A percentile compares a stretch with the other conserved stretches of the same genome.
These are phyloP conservation scores for Petrocephalus sullivani DNA, from an alignment of 2,797 vertebrate genomes.

Conservation along the genomic window DNA sequence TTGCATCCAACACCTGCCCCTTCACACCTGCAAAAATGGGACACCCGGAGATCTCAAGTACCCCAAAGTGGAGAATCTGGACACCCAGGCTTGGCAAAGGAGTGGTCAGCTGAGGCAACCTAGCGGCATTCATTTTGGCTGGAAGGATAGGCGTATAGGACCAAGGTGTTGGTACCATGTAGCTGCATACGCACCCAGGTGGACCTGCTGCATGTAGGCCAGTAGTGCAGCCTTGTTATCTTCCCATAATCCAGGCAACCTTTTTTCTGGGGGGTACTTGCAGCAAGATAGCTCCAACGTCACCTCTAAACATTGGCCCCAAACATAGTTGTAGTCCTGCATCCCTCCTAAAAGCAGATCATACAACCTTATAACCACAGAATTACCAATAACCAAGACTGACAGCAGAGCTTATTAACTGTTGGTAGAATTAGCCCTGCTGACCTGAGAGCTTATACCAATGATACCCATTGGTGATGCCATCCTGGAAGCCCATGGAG, in stretches of 20 bases:
- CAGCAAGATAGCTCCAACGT: slow-evolving; percentile 88
- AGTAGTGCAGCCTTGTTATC: slow-evolving; percentile 75
- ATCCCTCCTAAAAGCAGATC: slow-evolving; percentile 75
- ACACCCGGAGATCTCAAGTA: not conserved
- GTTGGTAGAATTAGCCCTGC: slow-evolving; percentile 19
- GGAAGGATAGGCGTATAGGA: not conserved
- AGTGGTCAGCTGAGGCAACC: not conserved
- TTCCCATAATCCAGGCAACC: slow-evolving; percentile 73
- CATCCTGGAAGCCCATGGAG: slow-evolving; percentile 55
- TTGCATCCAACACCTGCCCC: slow-evolving; percentile 72
- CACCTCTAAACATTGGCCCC: slow-evolving; percentile 85
- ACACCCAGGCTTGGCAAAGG: not conserved
- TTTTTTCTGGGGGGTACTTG: slow-evolving; percentile 71
- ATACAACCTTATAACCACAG: slow-evolving; percentile 5
- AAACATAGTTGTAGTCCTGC: slow-evolving; percentile 95
- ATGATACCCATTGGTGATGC: slow-evolving; percentile 79
- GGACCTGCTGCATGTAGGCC: slow-evolving; percentile 79
- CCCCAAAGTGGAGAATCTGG: not conserved
- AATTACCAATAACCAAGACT: not conserved
- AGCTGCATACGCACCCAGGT: slow-evolving; percentile 70
- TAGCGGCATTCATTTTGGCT: not conserved
- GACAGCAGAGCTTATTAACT: not conserved
- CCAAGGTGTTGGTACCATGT: not conserved
- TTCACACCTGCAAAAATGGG: slow-evolving; percentile 71
- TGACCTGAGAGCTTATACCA: slow-evolving; percentile 84